These are phyloP conservation scores for Mirza zaza DNA, from an alignment of 2,113 vertebrate species.

Conservation along the genomic window DNA sequence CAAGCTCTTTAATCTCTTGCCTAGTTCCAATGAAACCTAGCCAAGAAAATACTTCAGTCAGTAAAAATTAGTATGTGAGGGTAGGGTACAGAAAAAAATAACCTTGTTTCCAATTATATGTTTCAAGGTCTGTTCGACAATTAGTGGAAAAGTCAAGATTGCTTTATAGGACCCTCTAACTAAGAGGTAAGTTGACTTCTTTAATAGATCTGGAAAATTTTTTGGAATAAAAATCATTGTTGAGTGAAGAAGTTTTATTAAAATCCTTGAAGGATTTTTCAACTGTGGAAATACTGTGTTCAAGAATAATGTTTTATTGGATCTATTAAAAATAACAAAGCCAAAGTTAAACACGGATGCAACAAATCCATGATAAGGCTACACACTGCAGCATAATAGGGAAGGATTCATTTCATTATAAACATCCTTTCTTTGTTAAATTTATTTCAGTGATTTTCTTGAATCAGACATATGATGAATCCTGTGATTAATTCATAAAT, in stretches of 20 bases:
- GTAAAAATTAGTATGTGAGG: slow-evolving; percentile 50
- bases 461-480: background rate
- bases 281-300: slow-evolving; percentile 3
- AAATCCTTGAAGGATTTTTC: slow-evolving; percentile 48
- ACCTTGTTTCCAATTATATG: slow-evolving; percentile 35
- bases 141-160: slow-evolving; percentile 36
- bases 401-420: background rate
- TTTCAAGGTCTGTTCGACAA: slow-evolving; percentile 53
- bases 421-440: background rate
- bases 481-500: background rate
- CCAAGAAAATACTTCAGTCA: slow-evolving; percentile 56
- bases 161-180: background rate
- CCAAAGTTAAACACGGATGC: background rate
- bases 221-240: slow-evolving; percentile 5
- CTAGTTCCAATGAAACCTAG: slow-evolving; percentile 46
- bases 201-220: background rate
- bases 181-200: slow-evolving; percentile 37
- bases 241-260: slow-evolving; percentile 20
- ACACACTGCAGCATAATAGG: background rate
- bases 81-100: slow-evolving; percentile 52
- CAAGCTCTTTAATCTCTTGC: slow-evolving; percentile 61
- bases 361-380: background rate
- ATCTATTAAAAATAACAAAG: slow-evolving; percentile 47
- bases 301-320: slow-evolving; percentile 17
- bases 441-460: background rate